phyloP scores from a whole-genome alignment of 1,140 invertebrate genomes.

The Drosophila pseudoobscura region DNA sequence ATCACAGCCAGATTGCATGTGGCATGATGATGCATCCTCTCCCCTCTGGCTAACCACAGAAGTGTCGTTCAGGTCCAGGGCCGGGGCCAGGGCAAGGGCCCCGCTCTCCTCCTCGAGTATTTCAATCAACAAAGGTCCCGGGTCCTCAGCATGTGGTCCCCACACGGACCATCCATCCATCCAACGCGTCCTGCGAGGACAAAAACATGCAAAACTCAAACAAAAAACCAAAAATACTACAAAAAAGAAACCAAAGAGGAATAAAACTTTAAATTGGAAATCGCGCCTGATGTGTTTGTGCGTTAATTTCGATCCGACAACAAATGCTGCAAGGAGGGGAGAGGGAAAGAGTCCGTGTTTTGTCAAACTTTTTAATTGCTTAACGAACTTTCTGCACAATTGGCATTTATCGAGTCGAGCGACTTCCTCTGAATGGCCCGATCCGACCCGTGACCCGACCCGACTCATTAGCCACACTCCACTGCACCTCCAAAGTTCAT shows the following conservation, averaged over 20 bases:
- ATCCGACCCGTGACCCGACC: no score
- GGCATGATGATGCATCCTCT: conserved; percentile 42
- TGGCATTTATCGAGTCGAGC: conserved; percentile 48
- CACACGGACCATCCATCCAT: conserved; percentile 7
- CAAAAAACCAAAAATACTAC: not conserved
- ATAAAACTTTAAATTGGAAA: conserved; percentile 69
- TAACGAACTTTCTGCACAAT: conserved; percentile 63
- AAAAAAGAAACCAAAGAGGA: conserved; percentile 32
- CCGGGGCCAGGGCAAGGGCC: conserved; percentile 8
- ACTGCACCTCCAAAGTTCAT: not conserved
- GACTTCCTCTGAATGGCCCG: conserved; percentile 29
- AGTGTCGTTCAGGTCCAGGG: conserved; percentile 36
- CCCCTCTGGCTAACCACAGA: conserved; percentile 63
- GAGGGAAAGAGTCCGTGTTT: conserved; percentile 29
- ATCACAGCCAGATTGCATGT: conserved; percentile 28
- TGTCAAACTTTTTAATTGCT: conserved; percentile 78
- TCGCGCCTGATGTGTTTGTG: conserved; percentile 80
- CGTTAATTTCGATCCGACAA: conserved; percentile 53
- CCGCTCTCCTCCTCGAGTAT: conserved; percentile 16
- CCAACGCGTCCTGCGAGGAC: conserved; percentile 24
- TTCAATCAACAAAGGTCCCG: conserved; percentile 49
- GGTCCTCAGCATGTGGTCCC: conserved; percentile 67
- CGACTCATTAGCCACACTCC: conserved; percentile 38
- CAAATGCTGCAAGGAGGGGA: not conserved
- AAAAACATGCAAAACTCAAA: conserved; percentile 21